Conservation (phyloP, 2,113 vertebrate species). For the Jacana jacana region DNA sequence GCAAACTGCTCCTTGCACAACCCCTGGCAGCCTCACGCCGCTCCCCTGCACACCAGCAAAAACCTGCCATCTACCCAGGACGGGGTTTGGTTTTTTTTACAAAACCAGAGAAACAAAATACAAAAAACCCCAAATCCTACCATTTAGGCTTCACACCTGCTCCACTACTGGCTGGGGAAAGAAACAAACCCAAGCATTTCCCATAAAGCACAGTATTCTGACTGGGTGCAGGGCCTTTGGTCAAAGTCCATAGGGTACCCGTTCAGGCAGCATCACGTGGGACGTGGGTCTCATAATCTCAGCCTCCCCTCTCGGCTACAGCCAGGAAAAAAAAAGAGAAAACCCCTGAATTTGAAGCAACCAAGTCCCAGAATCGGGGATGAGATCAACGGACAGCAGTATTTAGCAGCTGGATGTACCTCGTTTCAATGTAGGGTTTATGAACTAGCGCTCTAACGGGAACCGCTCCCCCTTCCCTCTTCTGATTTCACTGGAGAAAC, state of each 20-base stretch:
- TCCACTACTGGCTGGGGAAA: background rate
- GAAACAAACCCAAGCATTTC: background rate
- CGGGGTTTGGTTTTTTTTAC: background rate
- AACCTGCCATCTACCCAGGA: constrained; percentile 8
- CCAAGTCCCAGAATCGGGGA: background rate
- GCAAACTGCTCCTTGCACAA: constrained; percentile 45
- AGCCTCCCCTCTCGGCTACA: background rate
- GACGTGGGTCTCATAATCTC: background rate
- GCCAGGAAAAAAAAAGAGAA: background rate
- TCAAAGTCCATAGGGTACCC: constrained; percentile 32
- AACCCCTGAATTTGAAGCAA: background rate
- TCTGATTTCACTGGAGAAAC: background rate
- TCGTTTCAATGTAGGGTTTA: background rate
- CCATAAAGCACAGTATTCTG: background rate
- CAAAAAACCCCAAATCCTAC: too few species aligned
- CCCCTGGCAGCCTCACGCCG: background rate
- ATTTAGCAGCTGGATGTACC: background rate
- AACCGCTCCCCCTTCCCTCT: background rate
- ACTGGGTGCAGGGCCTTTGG: constrained; percentile 10
- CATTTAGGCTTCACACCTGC: background rate
- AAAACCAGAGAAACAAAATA: background rate
- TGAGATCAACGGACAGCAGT: background rate
- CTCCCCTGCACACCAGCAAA: constrained; percentile 21
- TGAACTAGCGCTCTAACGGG: background rate
- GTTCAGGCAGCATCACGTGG: constrained; percentile 22